A percentile compares a stretch with the other conserved stretches of the same genome.
phyloP scores from a whole-genome alignment of 2,113 vertebrate species.

The Actenoides hombroni region DNA sequence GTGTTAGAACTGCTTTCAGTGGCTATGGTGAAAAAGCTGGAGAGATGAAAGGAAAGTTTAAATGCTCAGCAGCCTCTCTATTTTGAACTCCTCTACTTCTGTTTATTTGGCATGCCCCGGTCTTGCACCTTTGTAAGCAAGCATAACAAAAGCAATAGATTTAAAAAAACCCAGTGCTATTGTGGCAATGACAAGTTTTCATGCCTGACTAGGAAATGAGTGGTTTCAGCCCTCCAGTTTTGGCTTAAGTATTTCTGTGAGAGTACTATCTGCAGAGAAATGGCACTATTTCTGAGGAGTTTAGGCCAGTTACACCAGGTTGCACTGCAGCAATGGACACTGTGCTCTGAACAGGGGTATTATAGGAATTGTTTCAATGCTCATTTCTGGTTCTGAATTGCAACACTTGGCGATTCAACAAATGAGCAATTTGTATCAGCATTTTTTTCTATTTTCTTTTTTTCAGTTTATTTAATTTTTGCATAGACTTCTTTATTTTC shows the following conservation, averaged over 20 bases:
- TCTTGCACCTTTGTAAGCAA: background rate
- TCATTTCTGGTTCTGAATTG: background rate
- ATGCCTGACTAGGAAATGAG: background rate
- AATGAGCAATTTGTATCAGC: background rate
- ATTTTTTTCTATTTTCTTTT: background rate
- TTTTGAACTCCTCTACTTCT: background rate
- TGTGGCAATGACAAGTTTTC: background rate
- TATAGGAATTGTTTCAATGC: background rate
- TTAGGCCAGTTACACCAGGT: background rate
- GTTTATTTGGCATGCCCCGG: fast-evolving
- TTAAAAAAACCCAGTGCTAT: background rate
- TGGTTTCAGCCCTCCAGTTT: background rate
- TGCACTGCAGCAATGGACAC: background rate
- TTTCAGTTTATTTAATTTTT: slow-evolving; percentile 45
- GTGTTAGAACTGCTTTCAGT: background rate
- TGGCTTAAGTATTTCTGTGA: background rate
- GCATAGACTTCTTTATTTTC: slow-evolving; percentile 10
- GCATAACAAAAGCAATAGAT: background rate
- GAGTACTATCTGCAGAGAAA: background rate
- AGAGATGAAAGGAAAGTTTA: background rate
- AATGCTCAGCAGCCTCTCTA: background rate
- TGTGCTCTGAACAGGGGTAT: background rate
- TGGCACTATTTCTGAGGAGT: background rate
- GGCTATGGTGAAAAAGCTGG: background rate
- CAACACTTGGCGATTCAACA: background rate